phyloP scores from a whole-genome alignment of 2,797 vertebrate genomes.

The Octomys mimax region DNA sequence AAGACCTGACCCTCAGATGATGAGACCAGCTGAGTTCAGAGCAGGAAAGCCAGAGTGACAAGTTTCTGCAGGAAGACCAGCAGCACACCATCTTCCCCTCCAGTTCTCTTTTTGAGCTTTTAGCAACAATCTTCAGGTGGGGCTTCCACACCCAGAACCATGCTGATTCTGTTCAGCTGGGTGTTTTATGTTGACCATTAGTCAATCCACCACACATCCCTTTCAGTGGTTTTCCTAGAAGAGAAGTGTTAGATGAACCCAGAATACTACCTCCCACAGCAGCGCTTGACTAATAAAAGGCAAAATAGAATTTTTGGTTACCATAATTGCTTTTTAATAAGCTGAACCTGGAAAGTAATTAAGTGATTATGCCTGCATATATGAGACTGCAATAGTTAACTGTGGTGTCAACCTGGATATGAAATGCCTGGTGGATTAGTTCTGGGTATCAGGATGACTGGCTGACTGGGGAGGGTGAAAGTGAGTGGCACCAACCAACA shows the following conservation, averaged over 20 bases:
- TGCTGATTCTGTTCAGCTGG: not conserved
- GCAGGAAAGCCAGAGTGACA: no score
- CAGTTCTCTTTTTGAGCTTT: not conserved
- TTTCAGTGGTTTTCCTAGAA: not conserved
- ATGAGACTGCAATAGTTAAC: not conserved
- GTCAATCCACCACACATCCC: not conserved
- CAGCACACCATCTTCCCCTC: not conserved
- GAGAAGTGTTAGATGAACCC: not conserved
- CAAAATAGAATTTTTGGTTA: not conserved
- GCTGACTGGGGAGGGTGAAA: not conserved
- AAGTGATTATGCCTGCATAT: not conserved
- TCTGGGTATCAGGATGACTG: not conserved
- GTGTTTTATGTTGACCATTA: not conserved
- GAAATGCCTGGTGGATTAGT: not conserved
- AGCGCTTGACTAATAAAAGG: not conserved
- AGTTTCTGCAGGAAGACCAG: not conserved
- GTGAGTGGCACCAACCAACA: not conserved
- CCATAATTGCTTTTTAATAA: not conserved
- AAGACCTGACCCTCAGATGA: not conserved
- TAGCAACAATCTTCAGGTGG: not conserved
- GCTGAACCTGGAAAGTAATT: not conserved
- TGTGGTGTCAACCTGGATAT: not conserved
- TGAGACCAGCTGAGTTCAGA: no score
- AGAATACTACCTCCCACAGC: not conserved
- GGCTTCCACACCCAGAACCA: not conserved